Evolutionary conservation across 2,113 vertebrate species (phyloP).

Genomic region (Burhinus bistriatus): DNA sequence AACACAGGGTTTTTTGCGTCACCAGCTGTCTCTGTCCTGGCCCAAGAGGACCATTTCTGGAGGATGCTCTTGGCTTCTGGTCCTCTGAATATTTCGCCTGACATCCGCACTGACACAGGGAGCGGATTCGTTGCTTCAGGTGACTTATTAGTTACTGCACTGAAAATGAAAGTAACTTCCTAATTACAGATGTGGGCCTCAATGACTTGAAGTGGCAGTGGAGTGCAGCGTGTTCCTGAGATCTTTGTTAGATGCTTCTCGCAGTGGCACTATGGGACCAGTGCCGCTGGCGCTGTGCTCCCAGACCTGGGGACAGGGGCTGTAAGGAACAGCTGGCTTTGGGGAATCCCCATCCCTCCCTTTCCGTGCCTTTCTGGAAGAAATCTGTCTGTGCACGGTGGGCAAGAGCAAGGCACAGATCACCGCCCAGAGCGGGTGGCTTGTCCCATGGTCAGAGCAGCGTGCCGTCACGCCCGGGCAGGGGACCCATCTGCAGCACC

Average conservation of each 20-base stretch:
- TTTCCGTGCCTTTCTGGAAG: neutral
- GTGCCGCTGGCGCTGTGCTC: neutral
- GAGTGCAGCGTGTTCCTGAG: rapidly evolving
- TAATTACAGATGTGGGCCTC: neutral
- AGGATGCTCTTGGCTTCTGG: conserved; percentile 2
- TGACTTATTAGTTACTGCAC: neutral
- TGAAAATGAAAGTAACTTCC: neutral
- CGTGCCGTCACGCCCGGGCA: too few species aligned
- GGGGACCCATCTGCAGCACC: neutral
- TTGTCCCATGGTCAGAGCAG: rapidly evolving
- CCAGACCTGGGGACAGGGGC: neutral
- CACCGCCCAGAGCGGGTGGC: rapidly evolving
- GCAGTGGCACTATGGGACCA: rapidly evolving
- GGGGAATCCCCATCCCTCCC: neutral
- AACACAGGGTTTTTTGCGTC: neutral
- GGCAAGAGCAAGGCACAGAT: neutral
- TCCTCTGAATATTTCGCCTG: neutral
- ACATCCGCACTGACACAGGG: neutral
- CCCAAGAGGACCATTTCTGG: neutral
- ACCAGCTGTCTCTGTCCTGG: neutral
- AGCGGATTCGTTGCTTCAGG: neutral
- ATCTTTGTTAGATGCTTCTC: rapidly evolving
- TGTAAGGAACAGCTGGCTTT: rapidly evolving
- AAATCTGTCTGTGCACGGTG: rapidly evolving
- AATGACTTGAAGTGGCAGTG: rapidly evolving